Base-by-base conservation (phyloP, 1,140 invertebrate genomes). In the Drosophila insularis region DNA sequence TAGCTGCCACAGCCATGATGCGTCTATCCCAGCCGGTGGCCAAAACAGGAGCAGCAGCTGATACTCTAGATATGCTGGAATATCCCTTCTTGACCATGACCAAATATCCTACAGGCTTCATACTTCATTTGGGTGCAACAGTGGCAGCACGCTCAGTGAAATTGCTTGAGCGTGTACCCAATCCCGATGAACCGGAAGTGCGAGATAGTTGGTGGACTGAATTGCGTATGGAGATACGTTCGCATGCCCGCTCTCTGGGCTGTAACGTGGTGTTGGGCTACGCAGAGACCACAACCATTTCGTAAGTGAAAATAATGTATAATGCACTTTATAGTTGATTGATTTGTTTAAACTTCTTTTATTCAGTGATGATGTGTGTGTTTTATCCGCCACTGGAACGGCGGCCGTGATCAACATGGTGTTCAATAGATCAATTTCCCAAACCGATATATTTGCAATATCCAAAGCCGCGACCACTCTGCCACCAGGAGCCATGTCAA, bases 261-360 rank as follows among this genome's bases (percentile, higher is more conserved):
- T 99, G 98, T 81, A 98, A 98, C 91, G 97, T 98, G n/a, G 97
- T 99, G 37, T 93, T 99, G 40, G 98, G 97, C 1, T 99, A 99
- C 91, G 94, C 94, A 61, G 98, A 99, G 93, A 94, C 95, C 43
- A 97, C 97, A 0, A 96, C 96, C 69, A 98, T 99, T 80, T 97
- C 96, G 97, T 97, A 93, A 94, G 91, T 91, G 54, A 4, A 10
- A 13, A 10, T n/a, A 4, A 40, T 8, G 0, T 37, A 1, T 19
- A 8, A 10, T 13, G 46, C n/a, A 46, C 13, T 32, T 19, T 55
- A 13, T 7, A 0, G 27, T 53, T 31, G 50, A 66, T 50, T 54
- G 39, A 31, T 59, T 31, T 39, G 0, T 27, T 32, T 1, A 10
- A 17, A 54, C 13, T 14, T 40, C 32, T 21, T 0, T 23, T 46